Conservation (phyloP, 2,113 vertebrate genomes). For the Phaethon lepturus region DNA sequence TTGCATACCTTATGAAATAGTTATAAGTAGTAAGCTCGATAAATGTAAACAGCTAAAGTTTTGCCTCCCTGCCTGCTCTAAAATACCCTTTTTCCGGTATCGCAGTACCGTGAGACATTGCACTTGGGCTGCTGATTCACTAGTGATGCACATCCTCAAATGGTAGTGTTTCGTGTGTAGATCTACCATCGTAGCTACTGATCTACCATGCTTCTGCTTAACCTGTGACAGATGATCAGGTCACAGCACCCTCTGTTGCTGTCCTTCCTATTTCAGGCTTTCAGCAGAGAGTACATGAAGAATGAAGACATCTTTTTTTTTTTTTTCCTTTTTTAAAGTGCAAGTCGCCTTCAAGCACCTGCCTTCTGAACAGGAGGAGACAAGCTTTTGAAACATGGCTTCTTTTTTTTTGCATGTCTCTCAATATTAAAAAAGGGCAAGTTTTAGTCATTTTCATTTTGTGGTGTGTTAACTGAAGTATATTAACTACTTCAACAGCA, state of each 20-base stretch:
- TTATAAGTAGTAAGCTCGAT: not conserved
- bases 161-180: not conserved
- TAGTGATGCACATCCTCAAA: not conserved
- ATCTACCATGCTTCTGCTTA: not conserved
- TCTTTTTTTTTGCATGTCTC: not conserved
- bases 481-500: not conserved
- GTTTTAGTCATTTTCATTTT: not conserved
- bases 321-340: not conserved
- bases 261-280: slow-evolving; percentile 1
- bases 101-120: not conserved
- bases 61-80: not conserved
- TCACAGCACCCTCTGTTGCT: not conserved
- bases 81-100: not conserved
- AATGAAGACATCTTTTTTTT: not conserved
- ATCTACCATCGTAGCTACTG: not conserved
- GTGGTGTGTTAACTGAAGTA: not conserved
- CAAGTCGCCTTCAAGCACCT: not conserved
- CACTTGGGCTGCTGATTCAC: not conserved
- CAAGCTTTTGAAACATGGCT: not conserved
- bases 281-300: not conserved
- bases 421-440: not conserved
- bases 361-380: not conserved
- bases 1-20: not conserved
- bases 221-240: not conserved
- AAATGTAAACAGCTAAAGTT: not conserved